These are phyloP conservation scores for Phyllostomus hastatus DNA, from an alignment of 2,113 vertebrate species.

Conservation along the genomic window DNA sequence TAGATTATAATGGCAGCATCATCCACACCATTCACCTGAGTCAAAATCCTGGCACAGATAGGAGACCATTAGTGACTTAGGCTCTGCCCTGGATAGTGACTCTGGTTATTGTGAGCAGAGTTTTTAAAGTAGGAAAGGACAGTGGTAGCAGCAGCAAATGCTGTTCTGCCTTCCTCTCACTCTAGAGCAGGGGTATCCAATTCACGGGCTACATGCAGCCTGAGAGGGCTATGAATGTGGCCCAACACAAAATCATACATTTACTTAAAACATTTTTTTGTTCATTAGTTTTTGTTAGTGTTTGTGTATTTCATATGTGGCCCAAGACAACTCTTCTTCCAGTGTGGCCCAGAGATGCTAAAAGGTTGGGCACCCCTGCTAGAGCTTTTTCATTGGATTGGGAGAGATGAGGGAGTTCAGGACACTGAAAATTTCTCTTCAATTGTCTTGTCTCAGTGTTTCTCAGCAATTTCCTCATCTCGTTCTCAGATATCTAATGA, in stretches of 20 bases:
- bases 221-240: no score
- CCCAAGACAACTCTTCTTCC: no score
- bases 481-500: constrained; percentile 13
- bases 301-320: no score
- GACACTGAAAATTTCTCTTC: background rate
- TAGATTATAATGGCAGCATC: background rate
- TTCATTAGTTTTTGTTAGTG: no score
- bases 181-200: no score
- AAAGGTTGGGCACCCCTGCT: background rate
- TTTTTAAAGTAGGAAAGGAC: background rate
- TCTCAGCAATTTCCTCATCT: constrained; percentile 17
- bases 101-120: background rate
- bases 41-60: constrained; percentile 19
- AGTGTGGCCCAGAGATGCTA: no score
- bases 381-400: background rate
- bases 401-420: background rate
- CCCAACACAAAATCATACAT: no score
- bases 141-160: background rate
- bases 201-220: no score
- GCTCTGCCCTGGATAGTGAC: background rate
- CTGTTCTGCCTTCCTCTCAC: background rate
- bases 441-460: constrained; percentile 14
- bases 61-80: background rate
- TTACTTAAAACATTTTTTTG: no score
- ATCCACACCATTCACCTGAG: background rate